Percentiles rank a stretch among this genome's conserved stretches.
Evolutionary conservation across 2,113 vertebrate species (phyloP).

Genomic region (Panthera leo): DNA sequence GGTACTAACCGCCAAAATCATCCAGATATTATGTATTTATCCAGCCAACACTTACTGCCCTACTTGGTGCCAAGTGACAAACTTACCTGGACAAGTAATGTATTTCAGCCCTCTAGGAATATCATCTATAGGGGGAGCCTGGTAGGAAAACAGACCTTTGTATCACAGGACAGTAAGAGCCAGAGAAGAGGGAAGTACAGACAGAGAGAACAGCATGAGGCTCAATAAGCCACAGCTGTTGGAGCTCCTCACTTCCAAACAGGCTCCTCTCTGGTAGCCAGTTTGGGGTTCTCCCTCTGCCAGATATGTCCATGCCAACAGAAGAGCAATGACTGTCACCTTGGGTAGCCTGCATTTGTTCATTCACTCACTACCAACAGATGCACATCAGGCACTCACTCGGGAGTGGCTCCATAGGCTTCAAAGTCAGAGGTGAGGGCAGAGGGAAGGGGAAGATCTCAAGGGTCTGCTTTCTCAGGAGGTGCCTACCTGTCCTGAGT

Average conservation of each 20-base stretch:
- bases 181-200: not conserved
- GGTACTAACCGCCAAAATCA: not conserved
- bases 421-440: not conserved
- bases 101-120: not conserved
- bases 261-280: not conserved
- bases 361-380: not conserved
- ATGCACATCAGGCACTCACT: not conserved
- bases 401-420: not conserved
- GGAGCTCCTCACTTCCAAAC: not conserved
- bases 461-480: not conserved
- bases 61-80: not conserved
- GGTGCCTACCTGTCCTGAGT: rapidly evolving
- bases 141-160: not conserved
- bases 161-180: not conserved
- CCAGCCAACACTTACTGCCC: not conserved
- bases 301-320: not conserved
- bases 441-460: not conserved
- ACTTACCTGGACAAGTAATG: not conserved
- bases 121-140: not conserved
- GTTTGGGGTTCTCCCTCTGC: not conserved
- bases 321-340: not conserved
- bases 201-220: not conserved
- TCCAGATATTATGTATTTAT: not conserved
- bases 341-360: no score
- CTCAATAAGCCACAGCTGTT: not conserved